Percentiles rank a stretch among this genome's conserved stretches.
phyloP scores from a whole-genome alignment of 2,888 invertebrate genomes.

The Calliopum simillimum region DNA sequence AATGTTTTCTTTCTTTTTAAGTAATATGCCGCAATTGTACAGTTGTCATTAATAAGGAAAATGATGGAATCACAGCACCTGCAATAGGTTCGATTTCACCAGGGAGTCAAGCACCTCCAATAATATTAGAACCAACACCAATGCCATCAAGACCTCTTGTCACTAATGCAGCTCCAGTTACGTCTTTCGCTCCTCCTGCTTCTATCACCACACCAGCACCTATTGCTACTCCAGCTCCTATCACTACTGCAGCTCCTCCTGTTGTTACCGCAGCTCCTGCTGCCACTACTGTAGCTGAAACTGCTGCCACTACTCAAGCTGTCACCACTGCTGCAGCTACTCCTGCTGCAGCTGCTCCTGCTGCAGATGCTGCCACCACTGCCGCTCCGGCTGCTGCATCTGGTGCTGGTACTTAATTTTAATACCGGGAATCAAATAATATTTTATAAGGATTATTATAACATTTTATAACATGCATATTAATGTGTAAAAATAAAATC shows the following conservation, averaged over 20 bases:
- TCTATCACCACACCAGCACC: conserved; percentile 26
- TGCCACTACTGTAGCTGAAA: conserved; percentile 23
- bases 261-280: conserved; percentile 26
- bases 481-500: neutral
- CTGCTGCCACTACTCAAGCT: conserved; percentile 32
- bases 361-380: conserved; percentile 19
- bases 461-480: neutral
- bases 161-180: neutral
- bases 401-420: too few species aligned
- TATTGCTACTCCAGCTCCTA: conserved; percentile 15
- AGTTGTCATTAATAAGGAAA: conserved; percentile 45
- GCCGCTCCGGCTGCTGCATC: neutral
- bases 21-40: conserved; percentile 58
- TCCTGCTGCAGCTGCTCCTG: conserved; percentile 14
- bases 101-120: too few species aligned
- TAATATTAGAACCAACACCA: too few species aligned
- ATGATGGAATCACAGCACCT: neutral
- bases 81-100: neutral
- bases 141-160: too few species aligned
- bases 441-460: neutral
- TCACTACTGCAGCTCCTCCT: conserved; percentile 31
- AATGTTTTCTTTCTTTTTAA: conserved; percentile 37
- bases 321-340: conserved; percentile 29
- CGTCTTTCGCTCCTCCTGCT: conserved; percentile 2
- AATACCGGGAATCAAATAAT: neutral